phyloP scores from a whole-genome alignment of 2,113 vertebrate species.

The Bucco capensis region DNA sequence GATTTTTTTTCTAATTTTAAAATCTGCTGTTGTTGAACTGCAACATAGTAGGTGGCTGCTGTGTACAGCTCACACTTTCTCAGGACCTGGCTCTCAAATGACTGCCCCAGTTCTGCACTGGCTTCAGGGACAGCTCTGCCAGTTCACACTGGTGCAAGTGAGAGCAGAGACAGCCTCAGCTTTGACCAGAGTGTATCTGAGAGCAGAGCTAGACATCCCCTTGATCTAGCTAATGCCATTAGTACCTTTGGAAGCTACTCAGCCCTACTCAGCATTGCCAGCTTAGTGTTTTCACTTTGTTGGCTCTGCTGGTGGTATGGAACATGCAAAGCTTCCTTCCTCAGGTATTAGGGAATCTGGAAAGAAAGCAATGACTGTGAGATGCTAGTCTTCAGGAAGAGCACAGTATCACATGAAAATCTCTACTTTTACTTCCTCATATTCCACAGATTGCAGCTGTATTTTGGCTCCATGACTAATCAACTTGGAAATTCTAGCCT shows the following conservation, averaged over 20 bases:
- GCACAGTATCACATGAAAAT: background rate
- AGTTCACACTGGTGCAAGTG: background rate
- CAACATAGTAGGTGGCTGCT: background rate
- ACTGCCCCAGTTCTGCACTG: background rate
- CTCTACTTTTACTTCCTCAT: background rate
- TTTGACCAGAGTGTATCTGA: background rate
- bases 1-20: background rate
- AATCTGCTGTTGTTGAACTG: background rate
- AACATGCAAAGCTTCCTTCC: background rate
- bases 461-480: background rate
- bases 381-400: background rate
- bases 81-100: background rate
- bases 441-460: background rate
- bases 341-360: background rate
- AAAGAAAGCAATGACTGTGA: background rate
- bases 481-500: background rate
- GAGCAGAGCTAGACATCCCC: background rate
- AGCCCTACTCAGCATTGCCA: background rate
- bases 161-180: background rate
- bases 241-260: background rate
- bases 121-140: background rate
- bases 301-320: background rate
- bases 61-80: background rate
- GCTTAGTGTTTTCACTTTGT: background rate
- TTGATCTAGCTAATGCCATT: accelerated